Evolutionary conservation across 2,113 vertebrate species (phyloP).

Genomic region (Brachyhypopomus occidentalis): DNA sequence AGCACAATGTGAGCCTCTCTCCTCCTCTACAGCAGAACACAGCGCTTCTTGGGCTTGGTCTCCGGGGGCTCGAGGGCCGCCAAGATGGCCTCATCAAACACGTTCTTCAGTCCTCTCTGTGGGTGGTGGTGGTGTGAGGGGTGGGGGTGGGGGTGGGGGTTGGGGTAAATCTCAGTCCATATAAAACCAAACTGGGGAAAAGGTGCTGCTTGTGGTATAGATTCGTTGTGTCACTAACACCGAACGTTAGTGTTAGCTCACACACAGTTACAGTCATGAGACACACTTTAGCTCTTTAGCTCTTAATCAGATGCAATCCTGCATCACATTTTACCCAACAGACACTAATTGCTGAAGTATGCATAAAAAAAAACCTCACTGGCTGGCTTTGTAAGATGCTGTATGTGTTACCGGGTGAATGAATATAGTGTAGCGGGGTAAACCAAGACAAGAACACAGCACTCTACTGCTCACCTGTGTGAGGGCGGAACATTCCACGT

Average conservation of each 20-base stretch:
- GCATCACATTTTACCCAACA: too few relatives aligned
- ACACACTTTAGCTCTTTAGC: too few relatives aligned
- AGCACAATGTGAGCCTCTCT: background rate
- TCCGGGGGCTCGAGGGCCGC: constrained; percentile 79
- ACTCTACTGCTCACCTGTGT: constrained; percentile 82
- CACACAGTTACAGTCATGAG: too few relatives aligned
- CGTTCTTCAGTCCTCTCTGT: constrained; percentile 79
- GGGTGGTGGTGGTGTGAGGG: constrained; percentile 14
- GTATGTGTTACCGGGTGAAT: too few relatives aligned
- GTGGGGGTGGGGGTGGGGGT: constrained; percentile 4
- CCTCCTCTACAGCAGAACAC: constrained; percentile 70
- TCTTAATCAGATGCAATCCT: too few relatives aligned
- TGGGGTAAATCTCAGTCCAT: background rate
- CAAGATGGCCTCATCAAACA: constrained; percentile 79
- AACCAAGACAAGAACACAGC: background rate
- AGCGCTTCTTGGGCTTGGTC: constrained; percentile 76
- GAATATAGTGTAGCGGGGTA: too few relatives aligned
- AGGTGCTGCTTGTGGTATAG: too few relatives aligned
- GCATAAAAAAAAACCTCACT: too few relatives aligned
- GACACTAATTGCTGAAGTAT: too few relatives aligned
- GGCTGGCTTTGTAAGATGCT: too few relatives aligned
- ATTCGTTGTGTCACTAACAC: too few relatives aligned
- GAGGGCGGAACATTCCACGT: constrained; percentile 96
- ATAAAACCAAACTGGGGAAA: background rate
- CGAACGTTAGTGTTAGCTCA: too few relatives aligned